Evolutionary conservation across 1,140 invertebrate species (phyloP).

Genomic region (Ylistrum balloti): DNA sequence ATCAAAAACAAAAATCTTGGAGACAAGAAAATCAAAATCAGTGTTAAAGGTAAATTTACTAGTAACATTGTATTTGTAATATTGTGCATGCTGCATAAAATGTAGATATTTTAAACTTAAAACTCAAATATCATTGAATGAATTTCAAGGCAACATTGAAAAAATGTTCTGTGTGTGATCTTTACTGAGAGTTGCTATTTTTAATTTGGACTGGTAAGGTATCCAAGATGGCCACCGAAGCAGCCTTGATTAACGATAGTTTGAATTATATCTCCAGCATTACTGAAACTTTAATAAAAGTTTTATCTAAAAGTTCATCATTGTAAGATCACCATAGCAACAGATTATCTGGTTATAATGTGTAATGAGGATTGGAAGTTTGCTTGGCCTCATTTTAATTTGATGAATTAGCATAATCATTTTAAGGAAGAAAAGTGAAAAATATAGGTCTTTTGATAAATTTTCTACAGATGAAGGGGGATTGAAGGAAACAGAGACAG

Average conservation of each 20-base stretch:
- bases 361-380: not conserved
- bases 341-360: not conserved
- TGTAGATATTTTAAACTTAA: not conserved
- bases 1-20: slow-evolving; percentile 84
- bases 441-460: too few species aligned
- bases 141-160: not conserved
- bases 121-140: not conserved
- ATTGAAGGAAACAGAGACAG: slow-evolving; percentile 66
- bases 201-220: too few species aligned
- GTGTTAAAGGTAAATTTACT: slow-evolving; percentile 72
- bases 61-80: not conserved
- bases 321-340: not conserved
- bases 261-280: too few species aligned
- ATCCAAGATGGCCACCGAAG: not conserved
- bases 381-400: too few species aligned
- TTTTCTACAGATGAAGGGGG: slow-evolving; percentile 68
- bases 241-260: too few species aligned
- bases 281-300: too few species aligned
- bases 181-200: too few species aligned
- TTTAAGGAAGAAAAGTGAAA: not conserved
- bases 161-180: too few species aligned
- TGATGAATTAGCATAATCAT: not conserved
- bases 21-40: slow-evolving; percentile 85
- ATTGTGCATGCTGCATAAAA: not conserved
- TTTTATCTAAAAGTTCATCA: too few species aligned